phyloP scores from a whole-genome alignment of 1,140 invertebrate species.

The Bathynomus jamesi region DNA sequence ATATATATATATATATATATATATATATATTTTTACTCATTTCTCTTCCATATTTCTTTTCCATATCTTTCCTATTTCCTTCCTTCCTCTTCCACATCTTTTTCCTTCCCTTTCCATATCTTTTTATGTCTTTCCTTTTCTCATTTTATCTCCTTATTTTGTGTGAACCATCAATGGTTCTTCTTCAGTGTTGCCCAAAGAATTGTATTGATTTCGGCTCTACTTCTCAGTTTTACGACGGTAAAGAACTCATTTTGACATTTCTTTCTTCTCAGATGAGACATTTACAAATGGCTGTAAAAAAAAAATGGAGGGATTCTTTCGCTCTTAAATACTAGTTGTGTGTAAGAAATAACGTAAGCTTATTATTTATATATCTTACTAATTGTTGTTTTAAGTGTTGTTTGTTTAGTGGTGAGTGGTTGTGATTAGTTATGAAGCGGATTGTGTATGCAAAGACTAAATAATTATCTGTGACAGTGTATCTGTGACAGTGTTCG shows the following conservation, averaged over 20 bases:
- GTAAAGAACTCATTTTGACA: background rate
- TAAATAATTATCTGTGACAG: no score
- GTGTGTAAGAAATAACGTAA: no score
- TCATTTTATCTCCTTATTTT: background rate
- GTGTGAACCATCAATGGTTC: background rate
- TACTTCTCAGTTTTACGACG: background rate
- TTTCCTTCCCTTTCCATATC: background rate
- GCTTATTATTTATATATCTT: no score
- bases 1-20: background rate
- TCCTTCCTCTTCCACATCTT: background rate
- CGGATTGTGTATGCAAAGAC: no score
- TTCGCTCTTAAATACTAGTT: no score
- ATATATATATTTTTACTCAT: background rate
- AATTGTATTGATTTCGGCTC: background rate
- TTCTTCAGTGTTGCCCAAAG: background rate
- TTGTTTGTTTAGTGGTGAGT: no score
- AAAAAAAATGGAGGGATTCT: no score
- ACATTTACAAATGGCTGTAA: background rate
- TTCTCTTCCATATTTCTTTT: background rate
- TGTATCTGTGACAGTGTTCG: no score
- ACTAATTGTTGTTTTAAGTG: no score
- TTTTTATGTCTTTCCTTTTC: background rate
- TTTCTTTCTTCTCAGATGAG: background rate
- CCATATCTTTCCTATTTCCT: background rate
- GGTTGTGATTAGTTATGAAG: no score